A percentile compares a stretch with the other conserved stretches of the same genome.
Conservation (phyloP, 1,140 invertebrate genomes). For the Leptoteleia sp. region DNA sequence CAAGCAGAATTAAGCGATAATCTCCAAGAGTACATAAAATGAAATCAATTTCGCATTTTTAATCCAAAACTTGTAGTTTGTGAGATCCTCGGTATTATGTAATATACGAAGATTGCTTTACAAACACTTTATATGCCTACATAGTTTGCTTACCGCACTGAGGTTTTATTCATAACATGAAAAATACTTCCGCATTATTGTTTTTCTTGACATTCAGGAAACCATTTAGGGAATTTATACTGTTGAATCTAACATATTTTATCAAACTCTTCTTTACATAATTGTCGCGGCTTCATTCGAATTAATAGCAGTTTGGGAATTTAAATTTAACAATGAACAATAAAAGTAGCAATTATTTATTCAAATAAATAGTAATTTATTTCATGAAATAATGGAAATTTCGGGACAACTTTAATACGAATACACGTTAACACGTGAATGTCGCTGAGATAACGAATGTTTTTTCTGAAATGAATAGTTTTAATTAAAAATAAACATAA, state of each 20-base stretch:
- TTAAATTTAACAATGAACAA: too few species aligned
- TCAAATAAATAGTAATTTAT: too few species aligned
- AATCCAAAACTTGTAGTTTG: slow-evolving; percentile 14
- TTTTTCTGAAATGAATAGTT: too few species aligned
- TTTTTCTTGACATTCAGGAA: slow-evolving; percentile 48
- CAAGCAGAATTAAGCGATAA: slow-evolving; percentile 26
- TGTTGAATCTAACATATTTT: slow-evolving; percentile 14
- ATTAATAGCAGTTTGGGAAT: slow-evolving; percentile 10
- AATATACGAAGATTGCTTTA: slow-evolving; percentile 51
- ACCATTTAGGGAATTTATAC: slow-evolving; percentile 38
- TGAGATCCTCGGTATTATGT: slow-evolving; percentile 12
- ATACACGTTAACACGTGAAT: too few species aligned
- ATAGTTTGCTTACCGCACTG: slow-evolving; percentile 43
- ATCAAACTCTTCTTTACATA: slow-evolving; percentile 13
- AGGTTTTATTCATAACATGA: slow-evolving; percentile 52
- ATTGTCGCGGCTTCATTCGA: slow-evolving; percentile 22
- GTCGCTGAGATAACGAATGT: too few species aligned
- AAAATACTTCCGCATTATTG: slow-evolving; percentile 62
- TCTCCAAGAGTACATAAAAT: slow-evolving; percentile 31
- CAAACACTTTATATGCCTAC: slow-evolving; percentile 38
- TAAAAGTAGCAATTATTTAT: too few species aligned
- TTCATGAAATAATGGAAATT: too few species aligned
- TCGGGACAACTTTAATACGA: too few species aligned
- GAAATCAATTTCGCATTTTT: slow-evolving; percentile 41
- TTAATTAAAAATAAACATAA: too few species aligned